phyloP scores from a whole-genome alignment of 2,888 invertebrate genomes.

The Lasioglossum oenotherae region DNA sequence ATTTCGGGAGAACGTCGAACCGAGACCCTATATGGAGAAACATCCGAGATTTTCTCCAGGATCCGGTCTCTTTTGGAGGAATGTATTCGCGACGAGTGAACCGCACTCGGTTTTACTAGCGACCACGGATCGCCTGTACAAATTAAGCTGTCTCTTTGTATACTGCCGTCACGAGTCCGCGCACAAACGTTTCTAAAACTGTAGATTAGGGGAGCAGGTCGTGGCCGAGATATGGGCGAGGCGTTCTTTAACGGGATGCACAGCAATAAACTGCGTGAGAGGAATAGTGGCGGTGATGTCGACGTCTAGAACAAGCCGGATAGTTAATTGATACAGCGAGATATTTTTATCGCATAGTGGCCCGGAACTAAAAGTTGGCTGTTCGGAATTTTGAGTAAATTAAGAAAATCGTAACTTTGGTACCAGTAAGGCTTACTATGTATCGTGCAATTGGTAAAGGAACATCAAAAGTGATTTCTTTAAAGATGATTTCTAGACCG shows the following conservation, averaged over 20 bases:
- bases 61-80: not conserved
- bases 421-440: not conserved
- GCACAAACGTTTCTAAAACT: slow-evolving; percentile 55
- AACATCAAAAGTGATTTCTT: not conserved
- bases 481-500: not conserved
- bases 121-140: slow-evolving; percentile 29
- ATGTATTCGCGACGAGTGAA: slow-evolving; percentile 12
- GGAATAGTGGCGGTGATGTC: not conserved
- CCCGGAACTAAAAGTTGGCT: not conserved
- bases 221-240: not conserved
- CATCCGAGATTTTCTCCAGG: not conserved
- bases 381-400: not conserved
- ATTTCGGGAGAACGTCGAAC: not conserved
- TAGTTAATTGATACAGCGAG: not conserved
- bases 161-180: slow-evolving; percentile 65
- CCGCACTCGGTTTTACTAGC: slow-evolving; percentile 32
- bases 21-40: not conserved
- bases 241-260: not conserved
- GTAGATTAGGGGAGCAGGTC: not conserved
- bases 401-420: not conserved
- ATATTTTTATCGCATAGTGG: not conserved
- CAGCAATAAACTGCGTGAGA: not conserved
- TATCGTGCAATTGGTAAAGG: not conserved
- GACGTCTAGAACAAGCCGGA: not conserved
- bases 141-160: slow-evolving; percentile 46